Evolutionary conservation across 2,888 invertebrate species (phyloP), one percentile per base, ranked within the genome.

Genomic region (Byasa hedistus): DNA sequence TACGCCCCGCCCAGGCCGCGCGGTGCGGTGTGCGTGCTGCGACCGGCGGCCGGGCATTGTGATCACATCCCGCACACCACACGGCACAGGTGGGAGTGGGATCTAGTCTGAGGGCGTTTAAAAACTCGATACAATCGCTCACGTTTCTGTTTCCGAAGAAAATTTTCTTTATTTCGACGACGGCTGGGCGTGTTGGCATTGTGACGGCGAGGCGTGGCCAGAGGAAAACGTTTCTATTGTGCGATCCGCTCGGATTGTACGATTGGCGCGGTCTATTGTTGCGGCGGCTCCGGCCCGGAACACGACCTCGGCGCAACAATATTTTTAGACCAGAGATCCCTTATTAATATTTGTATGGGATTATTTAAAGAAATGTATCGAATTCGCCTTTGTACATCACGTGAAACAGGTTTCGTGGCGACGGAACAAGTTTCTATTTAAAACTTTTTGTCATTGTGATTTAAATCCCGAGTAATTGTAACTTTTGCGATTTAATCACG

Each of bases 111-210:
- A 87, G 89, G 91, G 90, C 91, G 90, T 91, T 89, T 88, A 88
- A 90, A 91, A 91, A 91, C 90, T 91, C 91, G 89, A 91, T 90
- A 90, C 87, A 87, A 89, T 89, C 86, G 84, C 83, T 80, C 84
- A 82, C 83, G 83, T 84, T 82, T 84, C 85, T 86, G 80, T 87
- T 88, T 85, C 87, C 82, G 79, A 82, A 89, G 89, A 83, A 89
- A 88, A 89, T 89, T 89, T 90, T 89, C 89, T 89, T 89, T 85
- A 83, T 87, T 82, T 69, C 71, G 67, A 79, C 78, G 79, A 77
- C 77, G 81, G 71, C 86, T 88, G 90, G 91, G 90, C 91, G 90
- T 89, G 86, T 84, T 79, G 78, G 69, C 78, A 86, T 87, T 87
- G 85, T 87, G 76, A 74, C 76, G 63, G 74, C 79, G 74, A 90